Conservation (phyloP, 2,797 vertebrate genomes). For the Miichthys miiuy region DNA sequence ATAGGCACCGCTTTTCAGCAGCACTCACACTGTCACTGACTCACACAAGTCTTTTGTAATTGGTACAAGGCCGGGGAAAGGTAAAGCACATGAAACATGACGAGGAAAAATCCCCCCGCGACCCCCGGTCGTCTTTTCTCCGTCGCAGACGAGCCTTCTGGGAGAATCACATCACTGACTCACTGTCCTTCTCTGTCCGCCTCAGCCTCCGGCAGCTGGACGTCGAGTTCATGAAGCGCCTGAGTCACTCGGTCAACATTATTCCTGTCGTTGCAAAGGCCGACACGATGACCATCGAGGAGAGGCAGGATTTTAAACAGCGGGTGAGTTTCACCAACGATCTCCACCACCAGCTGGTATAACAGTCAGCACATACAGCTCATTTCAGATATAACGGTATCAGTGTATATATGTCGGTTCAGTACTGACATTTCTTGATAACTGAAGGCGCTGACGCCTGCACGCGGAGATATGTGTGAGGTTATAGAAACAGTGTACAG, state of each 20-base stretch:
- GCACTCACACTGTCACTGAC: constrained; percentile 9
- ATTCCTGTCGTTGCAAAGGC: constrained; percentile 97
- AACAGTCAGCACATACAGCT: not conserved
- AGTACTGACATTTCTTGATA: not conserved
- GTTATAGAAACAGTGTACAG: not conserved
- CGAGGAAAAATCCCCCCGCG: constrained; percentile 15
- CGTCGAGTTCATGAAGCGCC: constrained; percentile 96
- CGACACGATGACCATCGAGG: constrained; percentile 95
- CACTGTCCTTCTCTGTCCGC: constrained; percentile 13
- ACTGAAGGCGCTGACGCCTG: not conserved
- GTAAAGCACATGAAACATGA: constrained; percentile 26
- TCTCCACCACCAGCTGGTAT: not conserved
- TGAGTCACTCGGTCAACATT: constrained; percentile 97
- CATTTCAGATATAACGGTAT: not conserved
- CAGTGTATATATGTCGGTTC: not conserved
- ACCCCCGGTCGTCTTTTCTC: not conserved
- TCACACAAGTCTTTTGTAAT: constrained; percentile 30
- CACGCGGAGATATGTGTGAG: not conserved
- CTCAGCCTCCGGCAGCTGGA: constrained; percentile 91
- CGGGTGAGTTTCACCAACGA: constrained; percentile 73
- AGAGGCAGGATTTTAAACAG: constrained; percentile 88
- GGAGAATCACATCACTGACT: not conserved
- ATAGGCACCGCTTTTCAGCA: constrained; percentile 44
- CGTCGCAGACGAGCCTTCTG: not conserved
- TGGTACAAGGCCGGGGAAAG: constrained; percentile 13